Evolutionary conservation across 2,113 vertebrate genomes (phyloP).

Genomic region (Gorsachius goisagi): DNA sequence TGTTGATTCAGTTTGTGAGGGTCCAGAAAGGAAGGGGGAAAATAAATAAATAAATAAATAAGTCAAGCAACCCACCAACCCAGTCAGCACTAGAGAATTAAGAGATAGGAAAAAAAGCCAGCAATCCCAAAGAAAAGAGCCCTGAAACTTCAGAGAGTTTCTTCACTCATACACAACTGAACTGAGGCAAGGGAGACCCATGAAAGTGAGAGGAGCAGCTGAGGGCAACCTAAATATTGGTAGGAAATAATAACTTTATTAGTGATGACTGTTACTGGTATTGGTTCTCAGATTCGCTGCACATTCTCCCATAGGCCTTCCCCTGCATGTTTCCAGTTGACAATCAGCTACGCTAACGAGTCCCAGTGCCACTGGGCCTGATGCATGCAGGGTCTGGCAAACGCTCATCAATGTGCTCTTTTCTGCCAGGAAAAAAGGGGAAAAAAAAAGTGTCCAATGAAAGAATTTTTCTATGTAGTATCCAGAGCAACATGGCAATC

Average conservation of each 20-base stretch:
- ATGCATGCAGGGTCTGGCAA: not conserved
- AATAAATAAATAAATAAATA: not conserved
- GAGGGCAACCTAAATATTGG: not conserved
- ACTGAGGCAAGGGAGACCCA: not conserved
- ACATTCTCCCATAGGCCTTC: not conserved
- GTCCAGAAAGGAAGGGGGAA: not conserved
- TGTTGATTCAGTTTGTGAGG: not conserved
- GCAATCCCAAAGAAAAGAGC: not conserved
- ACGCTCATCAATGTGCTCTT: rapidly evolving
- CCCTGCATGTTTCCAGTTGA: not conserved
- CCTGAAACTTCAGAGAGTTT: not conserved
- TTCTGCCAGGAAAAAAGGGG: not conserved
- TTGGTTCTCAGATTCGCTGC: not conserved
- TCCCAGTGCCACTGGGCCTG: not conserved
- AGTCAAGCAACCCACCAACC: not conserved
- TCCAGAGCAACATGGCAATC: not conserved
- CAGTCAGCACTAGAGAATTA: not conserved
- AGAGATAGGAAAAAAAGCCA: not conserved
- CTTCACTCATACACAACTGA: not conserved
- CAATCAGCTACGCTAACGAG: rapidly evolving
- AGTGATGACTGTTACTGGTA: not conserved
- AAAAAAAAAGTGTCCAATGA: not conserved
- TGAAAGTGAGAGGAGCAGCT: not conserved
- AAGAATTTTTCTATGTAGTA: not conserved
- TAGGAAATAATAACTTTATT: not conserved